A percentile compares a stretch with the other conserved stretches of the same genome.
These are phyloP conservation scores for Pipistrellus kuhlii DNA, from an alignment of 2,797 vertebrate species.

Conservation along the genomic window DNA sequence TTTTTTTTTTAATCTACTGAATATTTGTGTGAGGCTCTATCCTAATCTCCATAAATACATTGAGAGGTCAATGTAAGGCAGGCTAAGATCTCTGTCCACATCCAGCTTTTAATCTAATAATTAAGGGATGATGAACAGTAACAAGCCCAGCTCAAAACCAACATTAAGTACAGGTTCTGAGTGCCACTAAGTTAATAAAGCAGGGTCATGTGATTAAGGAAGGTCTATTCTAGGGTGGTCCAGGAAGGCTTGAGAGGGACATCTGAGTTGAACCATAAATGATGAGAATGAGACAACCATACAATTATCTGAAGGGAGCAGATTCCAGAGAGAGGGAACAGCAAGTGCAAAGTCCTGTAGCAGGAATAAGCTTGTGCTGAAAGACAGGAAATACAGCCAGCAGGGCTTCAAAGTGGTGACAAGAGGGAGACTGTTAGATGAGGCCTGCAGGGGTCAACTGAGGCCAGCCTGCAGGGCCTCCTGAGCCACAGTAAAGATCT, in stretches of 20 bases:
- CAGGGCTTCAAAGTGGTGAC: neutral
- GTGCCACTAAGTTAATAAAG: neutral
- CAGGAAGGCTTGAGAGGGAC: neutral
- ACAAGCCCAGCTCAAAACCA: neutral
- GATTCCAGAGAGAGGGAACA: neutral
- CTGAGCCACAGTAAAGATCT: conserved; percentile 23
- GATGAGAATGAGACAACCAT: neutral
- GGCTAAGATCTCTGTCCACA: neutral
- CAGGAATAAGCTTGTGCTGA: neutral
- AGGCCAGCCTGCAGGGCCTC: neutral
- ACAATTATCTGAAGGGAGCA: neutral
- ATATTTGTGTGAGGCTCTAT: neutral
- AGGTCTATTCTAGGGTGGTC: neutral
- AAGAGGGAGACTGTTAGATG: neutral
- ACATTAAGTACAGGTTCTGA: neutral
- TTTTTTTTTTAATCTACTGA: neutral
- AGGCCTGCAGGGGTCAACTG: conserved; percentile 9
- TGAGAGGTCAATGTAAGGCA: neutral
- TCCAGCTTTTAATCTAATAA: neutral
- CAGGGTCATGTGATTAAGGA: neutral
- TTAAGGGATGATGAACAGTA: neutral
- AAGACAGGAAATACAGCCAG: neutral
- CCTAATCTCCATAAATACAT: neutral
- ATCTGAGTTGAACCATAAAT: neutral
- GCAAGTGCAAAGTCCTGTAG: neutral